Evolutionary conservation across 2,888 invertebrate genomes (phyloP), one percentile per base, ranked within the genome.

Genomic region (Morpho achilles): DNA sequence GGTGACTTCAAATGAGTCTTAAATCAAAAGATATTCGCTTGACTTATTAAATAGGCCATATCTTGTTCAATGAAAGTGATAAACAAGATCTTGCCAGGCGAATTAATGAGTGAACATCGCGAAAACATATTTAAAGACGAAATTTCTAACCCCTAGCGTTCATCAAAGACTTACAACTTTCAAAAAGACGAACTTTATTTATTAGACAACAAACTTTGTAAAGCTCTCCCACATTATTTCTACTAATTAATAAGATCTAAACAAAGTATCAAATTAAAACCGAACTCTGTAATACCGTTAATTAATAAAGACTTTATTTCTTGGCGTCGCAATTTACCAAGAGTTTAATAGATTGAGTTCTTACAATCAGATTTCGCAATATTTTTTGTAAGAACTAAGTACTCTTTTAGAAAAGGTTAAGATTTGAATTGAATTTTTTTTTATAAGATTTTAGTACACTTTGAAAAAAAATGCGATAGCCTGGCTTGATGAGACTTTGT

Each of bases 241-340:
- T 79, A 76, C 84, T 87, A 87, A 88, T 89, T 87, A 87, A 84
- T 87, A 82, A 84, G 80, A 72, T 79, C 77, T 75, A 80, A 84
- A 83, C 84, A 83, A 82, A 83, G 81, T 82, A 83, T 81, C 75
- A 78, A 83, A 79, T 83, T 85, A 80, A 80, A 66, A 71, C 68
- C 69, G 68, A 66, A 69, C 58, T 67, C 60, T 41, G 46, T 62
- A 58, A 56, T 51, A 51, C 47, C 51, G 40, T 58, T 60, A 60
- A 58, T 58, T 58, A 63, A 61, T 53, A 57, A 32, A 32, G 43
- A 50, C 39, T 43, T 56, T 56, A 40, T 40, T 32, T 44, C 10
- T 42, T 22, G 41, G 9, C 9, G 1, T 47, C 9, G 7, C 7
- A 42, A 7, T 42, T 22, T 43, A 7, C 43, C 10, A 3, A 44